phyloP scores from a whole-genome alignment of 1,140 invertebrate species.

The Lamellibrachia luymesi region DNA sequence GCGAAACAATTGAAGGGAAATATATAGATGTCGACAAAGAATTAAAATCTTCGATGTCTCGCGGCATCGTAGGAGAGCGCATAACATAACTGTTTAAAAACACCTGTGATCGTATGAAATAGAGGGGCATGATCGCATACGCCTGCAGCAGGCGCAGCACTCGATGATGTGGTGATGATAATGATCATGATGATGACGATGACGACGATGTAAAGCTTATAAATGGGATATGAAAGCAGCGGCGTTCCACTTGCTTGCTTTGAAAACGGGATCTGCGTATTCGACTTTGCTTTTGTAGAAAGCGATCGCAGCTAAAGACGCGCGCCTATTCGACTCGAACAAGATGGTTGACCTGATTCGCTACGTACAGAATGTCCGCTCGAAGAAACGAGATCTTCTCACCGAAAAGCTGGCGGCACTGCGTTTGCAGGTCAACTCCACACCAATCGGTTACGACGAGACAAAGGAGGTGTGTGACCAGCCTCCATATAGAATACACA shows the following conservation, averaged over 20 bases:
- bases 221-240: no score
- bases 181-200: no score
- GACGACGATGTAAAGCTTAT: no score
- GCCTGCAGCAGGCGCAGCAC: no score
- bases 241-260: not conserved
- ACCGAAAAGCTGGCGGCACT: not conserved
- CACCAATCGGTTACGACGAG: not conserved
- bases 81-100: no score
- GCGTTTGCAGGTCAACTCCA: not conserved
- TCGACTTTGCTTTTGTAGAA: not conserved
- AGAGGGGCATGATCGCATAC: no score
- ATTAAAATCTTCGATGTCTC: no score
- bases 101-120: no score
- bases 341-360: not conserved
- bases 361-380: not conserved
- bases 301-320: not conserved
- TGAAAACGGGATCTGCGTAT: not conserved
- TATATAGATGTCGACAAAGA: no score
- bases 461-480: not conserved
- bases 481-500: not conserved
- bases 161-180: no score
- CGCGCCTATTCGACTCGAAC: not conserved
- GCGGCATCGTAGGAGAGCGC: no score
- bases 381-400: not conserved
- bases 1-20: no score